Evolutionary conservation across 2,113 vertebrate genomes (phyloP).

Genomic region (Rhynchomys soricoides): DNA sequence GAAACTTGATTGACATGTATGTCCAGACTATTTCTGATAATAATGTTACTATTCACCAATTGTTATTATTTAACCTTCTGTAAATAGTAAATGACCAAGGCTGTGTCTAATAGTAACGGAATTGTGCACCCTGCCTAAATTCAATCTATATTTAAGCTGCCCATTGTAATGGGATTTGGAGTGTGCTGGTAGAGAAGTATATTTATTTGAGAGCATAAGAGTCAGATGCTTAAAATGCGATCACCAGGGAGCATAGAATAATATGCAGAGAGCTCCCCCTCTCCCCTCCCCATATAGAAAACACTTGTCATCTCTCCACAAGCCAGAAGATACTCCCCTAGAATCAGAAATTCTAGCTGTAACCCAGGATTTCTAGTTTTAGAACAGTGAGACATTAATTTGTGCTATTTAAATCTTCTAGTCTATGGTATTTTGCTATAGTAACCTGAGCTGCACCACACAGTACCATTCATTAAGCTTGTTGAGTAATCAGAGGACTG

Average conservation of each 20-base stretch:
- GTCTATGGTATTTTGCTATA: neutral
- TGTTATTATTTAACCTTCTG: neutral
- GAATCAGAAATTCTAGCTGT: neutral
- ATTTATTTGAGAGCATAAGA: neutral
- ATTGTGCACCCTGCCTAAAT: neutral
- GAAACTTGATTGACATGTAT: neutral
- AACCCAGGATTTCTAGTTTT: neutral
- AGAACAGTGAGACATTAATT: neutral
- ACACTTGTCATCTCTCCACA: neutral
- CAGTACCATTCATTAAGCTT: neutral
- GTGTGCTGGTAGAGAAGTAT: neutral
- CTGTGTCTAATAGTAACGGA: neutral
- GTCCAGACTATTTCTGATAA: neutral
- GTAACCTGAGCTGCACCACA: neutral
- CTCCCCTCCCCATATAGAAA: neutral
- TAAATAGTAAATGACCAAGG: neutral
- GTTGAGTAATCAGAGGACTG: neutral
- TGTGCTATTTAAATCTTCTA: neutral
- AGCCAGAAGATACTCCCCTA: fast-evolving
- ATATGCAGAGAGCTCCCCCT: neutral
- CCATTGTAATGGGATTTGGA: neutral
- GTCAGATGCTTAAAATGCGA: neutral
- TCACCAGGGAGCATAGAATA: neutral
- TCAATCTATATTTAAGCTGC: neutral
- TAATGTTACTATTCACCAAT: neutral